These are phyloP conservation scores for Agraylea sexmaculata DNA, from an alignment of 1,140 invertebrate species.

Conservation along the genomic window DNA sequence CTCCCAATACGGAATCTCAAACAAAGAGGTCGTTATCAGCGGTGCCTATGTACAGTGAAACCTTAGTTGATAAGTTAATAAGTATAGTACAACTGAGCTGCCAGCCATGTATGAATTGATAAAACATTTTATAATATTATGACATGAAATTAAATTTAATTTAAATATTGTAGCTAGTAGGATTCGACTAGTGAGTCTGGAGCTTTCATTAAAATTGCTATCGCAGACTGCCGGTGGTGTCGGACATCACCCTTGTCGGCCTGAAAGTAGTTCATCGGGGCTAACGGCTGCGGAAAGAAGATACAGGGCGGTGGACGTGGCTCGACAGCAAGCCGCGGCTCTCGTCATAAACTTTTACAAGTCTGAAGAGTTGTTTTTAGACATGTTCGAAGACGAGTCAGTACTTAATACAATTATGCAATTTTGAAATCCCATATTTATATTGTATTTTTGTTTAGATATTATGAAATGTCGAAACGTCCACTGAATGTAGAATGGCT, in stretches of 20 bases:
- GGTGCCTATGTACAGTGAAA: conserved; percentile 51
- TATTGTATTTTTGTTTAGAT: conserved; percentile 29
- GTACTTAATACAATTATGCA: conserved; percentile 20
- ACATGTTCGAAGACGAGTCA: conserved; percentile 98
- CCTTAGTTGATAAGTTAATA: conserved; percentile 67
- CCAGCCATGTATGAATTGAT: conserved; percentile 53
- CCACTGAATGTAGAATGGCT: conserved; percentile 85
- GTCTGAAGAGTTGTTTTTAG: conserved; percentile 96
- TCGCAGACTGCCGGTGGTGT: conserved; percentile 40
- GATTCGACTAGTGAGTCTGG: conserved; percentile 85
- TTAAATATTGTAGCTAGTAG: conserved; percentile 45
- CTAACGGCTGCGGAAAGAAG: conserved; percentile 41
- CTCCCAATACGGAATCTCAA: conserved; percentile 23
- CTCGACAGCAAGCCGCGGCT: conserved; percentile 75
- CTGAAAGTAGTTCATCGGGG: background rate
- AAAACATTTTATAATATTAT: conserved; percentile 5
- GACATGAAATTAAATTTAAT: conserved; percentile 1
- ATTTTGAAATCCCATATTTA: background rate
- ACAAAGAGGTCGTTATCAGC: conserved; percentile 11
- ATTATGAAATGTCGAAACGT: conserved; percentile 78
- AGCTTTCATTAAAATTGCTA: conserved; percentile 73
- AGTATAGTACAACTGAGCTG: conserved; percentile 69
- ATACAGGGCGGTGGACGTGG: conserved; percentile 55
- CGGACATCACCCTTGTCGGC: background rate
- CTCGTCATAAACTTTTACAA: conserved; percentile 89